Conservation (phyloP, 1,140 invertebrate genomes). For the Coelopa frigida region DNA sequence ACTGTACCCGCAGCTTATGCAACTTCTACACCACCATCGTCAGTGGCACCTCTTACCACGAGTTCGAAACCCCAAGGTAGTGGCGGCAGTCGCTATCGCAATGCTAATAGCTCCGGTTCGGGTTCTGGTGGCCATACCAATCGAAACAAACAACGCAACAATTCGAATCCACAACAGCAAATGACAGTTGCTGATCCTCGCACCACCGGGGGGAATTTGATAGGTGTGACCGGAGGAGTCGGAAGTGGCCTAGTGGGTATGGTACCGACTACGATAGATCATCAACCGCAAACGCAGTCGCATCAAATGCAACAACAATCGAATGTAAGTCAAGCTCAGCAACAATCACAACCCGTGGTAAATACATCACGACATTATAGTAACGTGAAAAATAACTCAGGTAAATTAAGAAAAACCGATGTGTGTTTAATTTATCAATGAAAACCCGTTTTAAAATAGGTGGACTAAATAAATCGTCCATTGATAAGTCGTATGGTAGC, state of each 20-base stretch:
- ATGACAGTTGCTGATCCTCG: too few species aligned
- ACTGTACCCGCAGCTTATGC: conserved; percentile 50
- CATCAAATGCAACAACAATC: conserved; percentile 14
- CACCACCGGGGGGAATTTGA: conserved; percentile 27
- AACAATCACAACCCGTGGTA: conserved; percentile 5
- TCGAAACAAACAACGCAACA: conserved; percentile 28
- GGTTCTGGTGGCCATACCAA: conserved; percentile 19
- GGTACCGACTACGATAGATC: conserved; percentile 26
- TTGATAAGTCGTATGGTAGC: conserved; percentile 32
- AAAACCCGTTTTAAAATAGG: conserved; percentile 17
- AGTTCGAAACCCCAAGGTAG: conserved; percentile 33
- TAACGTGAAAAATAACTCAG: conserved; percentile 25
- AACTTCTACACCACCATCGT: conserved; percentile 33
- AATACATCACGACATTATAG: conserved; percentile 26
- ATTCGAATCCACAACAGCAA: conserved; percentile 10
- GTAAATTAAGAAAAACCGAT: neutral
- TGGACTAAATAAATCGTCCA: conserved; percentile 32
- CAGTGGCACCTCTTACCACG: conserved; percentile 29
- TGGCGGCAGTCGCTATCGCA: conserved; percentile 29
- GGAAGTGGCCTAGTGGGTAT: conserved; percentile 32
- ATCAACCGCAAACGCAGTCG: conserved; percentile 12
- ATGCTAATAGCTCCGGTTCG: conserved; percentile 21
- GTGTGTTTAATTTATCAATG: conserved; percentile 1
- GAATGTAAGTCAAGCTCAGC: conserved; percentile 17
- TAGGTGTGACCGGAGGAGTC: conserved; percentile 22